phyloP scores from a whole-genome alignment of 2,888 invertebrate species.

The Melikaiella ostensackeni region DNA sequence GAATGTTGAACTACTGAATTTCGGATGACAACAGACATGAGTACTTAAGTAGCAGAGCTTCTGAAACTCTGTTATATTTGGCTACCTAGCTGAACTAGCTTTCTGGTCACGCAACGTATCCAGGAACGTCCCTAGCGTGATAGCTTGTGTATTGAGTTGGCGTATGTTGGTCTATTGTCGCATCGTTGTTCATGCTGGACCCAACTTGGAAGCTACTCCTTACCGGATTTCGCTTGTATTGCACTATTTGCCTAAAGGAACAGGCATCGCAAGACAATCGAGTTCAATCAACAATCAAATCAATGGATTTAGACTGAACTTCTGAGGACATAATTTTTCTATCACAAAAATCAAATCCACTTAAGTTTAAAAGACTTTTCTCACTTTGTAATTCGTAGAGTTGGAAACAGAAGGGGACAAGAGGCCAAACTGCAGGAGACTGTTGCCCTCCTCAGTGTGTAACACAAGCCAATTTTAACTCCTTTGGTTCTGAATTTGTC shows the following conservation, averaged over 20 bases:
- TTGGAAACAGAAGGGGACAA: no score
- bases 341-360: not conserved
- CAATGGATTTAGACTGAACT: not conserved
- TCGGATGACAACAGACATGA: not conserved
- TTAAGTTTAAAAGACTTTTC: not conserved
- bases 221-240: not conserved
- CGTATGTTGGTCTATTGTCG: conserved; percentile 54
- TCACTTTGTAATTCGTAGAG: no score
- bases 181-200: conserved; percentile 56
- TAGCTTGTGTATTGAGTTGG: conserved; percentile 42
- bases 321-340: not conserved
- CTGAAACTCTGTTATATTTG: not conserved
- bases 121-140: conserved; percentile 55
- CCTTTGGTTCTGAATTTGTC: no score
- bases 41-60: not conserved
- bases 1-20: not conserved
- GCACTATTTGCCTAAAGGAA: not conserved
- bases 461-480: no score
- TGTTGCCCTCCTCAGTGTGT: no score
- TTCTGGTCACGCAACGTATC: conserved; percentile 60
- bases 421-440: no score
- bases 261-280: not conserved
- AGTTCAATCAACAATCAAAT: not conserved
- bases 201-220: conserved; percentile 28
- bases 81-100: conserved; percentile 49